Percentiles rank a stretch among this genome's conserved stretches.
Conservation (phyloP, 2,797 vertebrate genomes). For the Sternarchorhynchus goeldii region DNA sequence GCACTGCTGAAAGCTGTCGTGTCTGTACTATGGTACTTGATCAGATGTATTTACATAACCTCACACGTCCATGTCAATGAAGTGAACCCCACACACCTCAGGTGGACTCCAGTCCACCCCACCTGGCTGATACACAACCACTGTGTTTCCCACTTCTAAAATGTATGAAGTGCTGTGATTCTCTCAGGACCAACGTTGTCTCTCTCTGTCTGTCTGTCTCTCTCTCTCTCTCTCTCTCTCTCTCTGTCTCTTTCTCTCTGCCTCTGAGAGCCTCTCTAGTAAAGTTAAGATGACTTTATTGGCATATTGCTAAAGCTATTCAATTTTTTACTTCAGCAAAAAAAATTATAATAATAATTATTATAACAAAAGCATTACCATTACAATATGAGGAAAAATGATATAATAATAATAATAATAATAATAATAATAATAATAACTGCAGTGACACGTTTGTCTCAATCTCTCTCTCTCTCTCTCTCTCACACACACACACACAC, state of each 20-base stretch:
- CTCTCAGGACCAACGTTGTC: constrained; percentile 7
- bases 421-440: too few relatives aligned
- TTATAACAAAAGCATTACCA: too few relatives aligned
- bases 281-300: too few relatives aligned
- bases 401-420: too few relatives aligned
- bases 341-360: too few relatives aligned
- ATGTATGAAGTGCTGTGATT: constrained; percentile 15
- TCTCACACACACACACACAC: too few relatives aligned
- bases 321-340: too few relatives aligned
- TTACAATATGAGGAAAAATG: too few relatives aligned
- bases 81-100: background rate
- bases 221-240: constrained; percentile 39
- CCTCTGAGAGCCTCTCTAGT: constrained; percentile 38
- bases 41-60: too few relatives aligned
- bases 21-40: background rate
- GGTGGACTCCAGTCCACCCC: background rate
- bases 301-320: too few relatives aligned
- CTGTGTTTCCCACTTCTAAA: background rate
- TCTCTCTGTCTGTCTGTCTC: constrained; percentile 58
- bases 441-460: too few relatives aligned
- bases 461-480: too few relatives aligned
- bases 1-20: background rate
- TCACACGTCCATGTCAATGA: background rate
- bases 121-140: background rate
- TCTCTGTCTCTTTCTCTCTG: constrained; percentile 58